Evolutionary conservation across 64 coral and sea anemone genomes (phyloP).

Genomic region (Stylophora pistillata): DNA sequence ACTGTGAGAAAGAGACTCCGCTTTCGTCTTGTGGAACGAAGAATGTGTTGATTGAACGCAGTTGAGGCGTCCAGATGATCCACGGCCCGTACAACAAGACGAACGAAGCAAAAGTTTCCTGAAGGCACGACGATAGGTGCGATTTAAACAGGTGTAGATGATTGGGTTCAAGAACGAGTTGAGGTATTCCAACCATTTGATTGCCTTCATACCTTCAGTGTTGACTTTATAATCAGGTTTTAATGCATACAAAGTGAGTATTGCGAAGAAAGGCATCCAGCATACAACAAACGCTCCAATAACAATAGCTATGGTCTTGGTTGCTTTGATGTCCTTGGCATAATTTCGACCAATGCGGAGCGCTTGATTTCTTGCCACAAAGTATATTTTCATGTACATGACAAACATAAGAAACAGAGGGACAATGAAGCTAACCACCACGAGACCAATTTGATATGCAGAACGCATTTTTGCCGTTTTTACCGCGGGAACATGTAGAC

Average conservation of each 20-base stretch:
- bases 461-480: not conserved
- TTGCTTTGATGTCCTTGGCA: slow-evolving; percentile 81
- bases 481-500: not conserved
- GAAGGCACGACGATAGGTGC: slow-evolving; percentile 76
- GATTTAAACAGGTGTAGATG: slow-evolving; percentile 84
- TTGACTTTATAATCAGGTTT: not conserved
- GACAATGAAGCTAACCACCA: slow-evolving; percentile 59
- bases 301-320: slow-evolving; percentile 90
- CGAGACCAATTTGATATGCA: slow-evolving; percentile 53
- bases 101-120: slow-evolving; percentile 38
- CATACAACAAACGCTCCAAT: slow-evolving; percentile 85
- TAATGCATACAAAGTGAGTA: slow-evolving; percentile 58
- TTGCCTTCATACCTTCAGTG: slow-evolving; percentile 34
- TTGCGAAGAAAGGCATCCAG: slow-evolving; percentile 80
- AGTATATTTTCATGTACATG: slow-evolving; percentile 86
- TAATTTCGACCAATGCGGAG: slow-evolving; percentile 78
- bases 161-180: slow-evolving; percentile 92
- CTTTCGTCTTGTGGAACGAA: slow-evolving; percentile 14
- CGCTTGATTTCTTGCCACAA: slow-evolving; percentile 76
- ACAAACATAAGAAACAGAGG: slow-evolving; percentile 77
- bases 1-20: not conserved
- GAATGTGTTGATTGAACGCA: not conserved
- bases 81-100: slow-evolving; percentile 26
- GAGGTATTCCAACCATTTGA: slow-evolving; percentile 87
- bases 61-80: not conserved